These are phyloP conservation scores for Drosophila biarmipes DNA, from an alignment of 1,140 invertebrate genomes.

Conservation along the genomic window DNA sequence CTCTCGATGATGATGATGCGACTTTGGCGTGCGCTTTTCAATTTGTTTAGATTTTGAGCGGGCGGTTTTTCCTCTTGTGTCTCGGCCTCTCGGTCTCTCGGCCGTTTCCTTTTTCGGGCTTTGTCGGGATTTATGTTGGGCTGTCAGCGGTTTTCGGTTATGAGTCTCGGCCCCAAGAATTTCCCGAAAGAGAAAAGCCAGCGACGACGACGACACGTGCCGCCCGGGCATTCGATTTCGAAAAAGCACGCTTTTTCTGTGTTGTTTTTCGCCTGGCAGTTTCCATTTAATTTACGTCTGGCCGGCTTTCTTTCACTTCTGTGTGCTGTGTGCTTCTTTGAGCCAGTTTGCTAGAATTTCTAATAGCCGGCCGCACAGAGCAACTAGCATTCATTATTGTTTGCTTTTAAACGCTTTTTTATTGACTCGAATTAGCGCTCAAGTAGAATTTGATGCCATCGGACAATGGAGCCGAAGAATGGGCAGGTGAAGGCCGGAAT, in stretches of 20 bases:
- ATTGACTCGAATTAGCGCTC: conserved; percentile 71
- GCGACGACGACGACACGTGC: conserved; percentile 55
- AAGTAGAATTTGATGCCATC: conserved; percentile 79
- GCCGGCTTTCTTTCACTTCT: conserved; percentile 66
- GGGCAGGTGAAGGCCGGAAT: conserved; percentile 41
- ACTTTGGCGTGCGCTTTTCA: conserved; percentile 81
- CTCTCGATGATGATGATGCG: conserved; percentile 74
- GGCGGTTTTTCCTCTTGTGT: conserved; percentile 26
- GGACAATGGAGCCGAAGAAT: conserved; percentile 46
- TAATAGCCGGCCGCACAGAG: conserved; percentile 45
- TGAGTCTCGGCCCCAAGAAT: conserved; percentile 73
- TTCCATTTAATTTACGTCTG: conserved; percentile 69
- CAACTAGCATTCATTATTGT: conserved; percentile 54
- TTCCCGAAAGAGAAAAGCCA: conserved; percentile 49
- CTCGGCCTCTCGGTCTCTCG: neutral
- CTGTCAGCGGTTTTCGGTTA: conserved; percentile 72
- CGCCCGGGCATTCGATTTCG: conserved; percentile 47
- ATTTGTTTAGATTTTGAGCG: conserved; percentile 66
- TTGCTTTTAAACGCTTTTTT: conserved; percentile 70
- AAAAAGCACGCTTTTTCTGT: conserved; percentile 41
- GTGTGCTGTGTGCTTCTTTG: conserved; percentile 27
- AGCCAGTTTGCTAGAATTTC: conserved; percentile 75
- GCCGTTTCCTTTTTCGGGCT: conserved; percentile 44
- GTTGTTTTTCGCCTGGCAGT: conserved; percentile 44
- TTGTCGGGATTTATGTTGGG: conserved; percentile 67